A percentile compares a stretch with the other conserved stretches of the same genome.
These are phyloP conservation scores for Poeciliopsis occidentalis DNA, from an alignment of 2,113 vertebrate genomes.

Conservation along the genomic window DNA sequence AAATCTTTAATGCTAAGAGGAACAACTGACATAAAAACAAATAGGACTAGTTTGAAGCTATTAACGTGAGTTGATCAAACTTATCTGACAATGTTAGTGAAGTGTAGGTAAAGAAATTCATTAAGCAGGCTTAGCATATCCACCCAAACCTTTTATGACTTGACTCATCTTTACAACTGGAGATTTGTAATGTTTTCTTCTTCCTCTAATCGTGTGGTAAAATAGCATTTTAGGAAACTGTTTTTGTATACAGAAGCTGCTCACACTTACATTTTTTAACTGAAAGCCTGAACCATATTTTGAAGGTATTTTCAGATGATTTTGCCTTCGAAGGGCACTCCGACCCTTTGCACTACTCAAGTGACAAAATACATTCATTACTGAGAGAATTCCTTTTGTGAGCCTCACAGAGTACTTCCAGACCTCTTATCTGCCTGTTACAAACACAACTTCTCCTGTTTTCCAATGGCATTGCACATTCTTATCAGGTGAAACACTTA, in stretches of 20 bases:
- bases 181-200: no score
- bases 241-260: neutral
- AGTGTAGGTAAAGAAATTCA: neutral
- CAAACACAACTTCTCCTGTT: slow-evolving; percentile 10
- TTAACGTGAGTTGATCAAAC: neutral
- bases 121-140: no score
- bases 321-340: slow-evolving; percentile 16
- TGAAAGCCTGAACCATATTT: slow-evolving; percentile 1
- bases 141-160: no score
- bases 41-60: no score
- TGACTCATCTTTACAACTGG: no score
- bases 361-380: slow-evolving; percentile 24
- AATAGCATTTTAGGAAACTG: neutral
- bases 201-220: no score
- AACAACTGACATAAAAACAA: no score
- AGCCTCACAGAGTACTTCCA: slow-evolving; percentile 2
- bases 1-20: no score
- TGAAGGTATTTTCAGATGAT: neutral
- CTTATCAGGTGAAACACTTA: slow-evolving; percentile 8
- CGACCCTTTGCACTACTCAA: slow-evolving; percentile 21
- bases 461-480: slow-evolving; percentile 4
- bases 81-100: slow-evolving; percentile 19
- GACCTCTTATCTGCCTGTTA: slow-evolving; percentile 6
- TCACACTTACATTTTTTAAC: neutral
- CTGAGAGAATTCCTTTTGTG: slow-evolving; percentile 18